Evolutionary conservation across 2,113 vertebrate species (phyloP), one percentile per base, ranked within the genome.

Genomic region (Larimichthys polyactis): DNA sequence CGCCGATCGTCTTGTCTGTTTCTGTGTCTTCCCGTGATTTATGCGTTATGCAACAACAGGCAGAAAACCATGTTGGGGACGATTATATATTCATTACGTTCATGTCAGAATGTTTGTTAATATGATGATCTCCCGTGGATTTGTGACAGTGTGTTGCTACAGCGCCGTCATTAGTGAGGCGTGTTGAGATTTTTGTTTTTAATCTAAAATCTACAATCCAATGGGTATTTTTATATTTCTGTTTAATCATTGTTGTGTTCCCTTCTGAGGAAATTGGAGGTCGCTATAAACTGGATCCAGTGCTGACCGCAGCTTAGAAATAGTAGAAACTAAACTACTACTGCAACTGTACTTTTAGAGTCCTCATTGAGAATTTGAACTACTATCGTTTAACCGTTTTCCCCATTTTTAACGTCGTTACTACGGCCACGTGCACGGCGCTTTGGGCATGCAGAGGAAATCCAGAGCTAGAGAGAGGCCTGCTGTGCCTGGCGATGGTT

Each of bases 91-190:
- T 71, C 11, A 54, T 75, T 58, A 32, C n/a, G 24, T 27, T 48
- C 44, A 62, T 69, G 46, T 27, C 52, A 79, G 44, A 78, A 75
- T 32, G n/a, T 40, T 77, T 73, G 63, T 77, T 63, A 64, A 68
- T 65, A 54, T 16, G 51, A 44, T 20, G 4, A 40, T 40, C 36
- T 40, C 36, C 36, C 36, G 36, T 40, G 36, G 36, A 40, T 40
- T 9, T 40, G 9, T 40, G 36, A 40, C 36, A 40, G 36, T 40
- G 36, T 40, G 36, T 40, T 40, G 8, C 36, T 9, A 2, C 36
- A 40, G 36, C 0, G 1, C 7, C 6, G 36, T 40, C 36, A 40
- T 40, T 40, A 40, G 36, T 8, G 36, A 40, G 36, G 36, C 36
- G 8, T 40, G 36, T 40, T 40, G 36, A 27, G 27, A 27, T 40